Conservation (phyloP, 2,797 vertebrate species). For the Lutjanus campechanus region DNA sequence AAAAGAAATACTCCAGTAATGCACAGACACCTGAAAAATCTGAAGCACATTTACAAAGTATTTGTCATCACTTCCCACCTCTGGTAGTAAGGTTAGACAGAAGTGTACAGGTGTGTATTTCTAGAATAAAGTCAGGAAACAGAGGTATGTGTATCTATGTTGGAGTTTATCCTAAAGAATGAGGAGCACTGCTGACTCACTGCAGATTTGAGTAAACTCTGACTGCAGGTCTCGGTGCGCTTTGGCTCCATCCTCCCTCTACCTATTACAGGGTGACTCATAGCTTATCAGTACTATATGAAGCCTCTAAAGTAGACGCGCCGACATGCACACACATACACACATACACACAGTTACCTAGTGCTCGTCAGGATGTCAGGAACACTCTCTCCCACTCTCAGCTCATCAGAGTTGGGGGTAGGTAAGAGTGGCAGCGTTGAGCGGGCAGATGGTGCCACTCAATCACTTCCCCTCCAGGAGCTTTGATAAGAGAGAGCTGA, state of each 20-base stretch:
- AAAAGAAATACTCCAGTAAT: too few species aligned
- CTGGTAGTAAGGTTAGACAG: not conserved
- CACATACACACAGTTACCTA: not conserved
- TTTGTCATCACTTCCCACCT: too few species aligned
- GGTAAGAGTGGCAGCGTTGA: conserved; percentile 33
- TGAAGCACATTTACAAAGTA: too few species aligned
- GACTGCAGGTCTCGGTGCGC: conserved; percentile 36
- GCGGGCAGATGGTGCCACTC: conserved; percentile 61
- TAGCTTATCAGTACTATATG: conserved; percentile 43
- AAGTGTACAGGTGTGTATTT: conserved; percentile 10
- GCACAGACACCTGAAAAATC: too few species aligned
- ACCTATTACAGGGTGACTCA: conserved; percentile 54
- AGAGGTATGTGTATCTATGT: conserved; percentile 4
- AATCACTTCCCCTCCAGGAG: conserved; percentile 20
- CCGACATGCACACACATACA: conserved; percentile 2
- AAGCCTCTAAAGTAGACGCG: conserved; percentile 27
- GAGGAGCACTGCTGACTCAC: conserved; percentile 29
- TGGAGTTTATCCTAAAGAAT: conserved; percentile 24
- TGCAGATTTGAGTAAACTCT: conserved; percentile 28
- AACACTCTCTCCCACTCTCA: conserved; percentile 30
- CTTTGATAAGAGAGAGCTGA: conserved; percentile 39
- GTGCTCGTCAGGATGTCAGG: conserved; percentile 36
- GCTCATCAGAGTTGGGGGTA: conserved; percentile 30
- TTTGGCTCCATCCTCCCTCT: conserved; percentile 32
- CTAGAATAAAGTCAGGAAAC: conserved; percentile 10